A percentile compares a stretch with the other conserved stretches of the same genome.
Evolutionary conservation across 2,113 vertebrate genomes (phyloP).

Genomic region (Ammospiza caudacuta): DNA sequence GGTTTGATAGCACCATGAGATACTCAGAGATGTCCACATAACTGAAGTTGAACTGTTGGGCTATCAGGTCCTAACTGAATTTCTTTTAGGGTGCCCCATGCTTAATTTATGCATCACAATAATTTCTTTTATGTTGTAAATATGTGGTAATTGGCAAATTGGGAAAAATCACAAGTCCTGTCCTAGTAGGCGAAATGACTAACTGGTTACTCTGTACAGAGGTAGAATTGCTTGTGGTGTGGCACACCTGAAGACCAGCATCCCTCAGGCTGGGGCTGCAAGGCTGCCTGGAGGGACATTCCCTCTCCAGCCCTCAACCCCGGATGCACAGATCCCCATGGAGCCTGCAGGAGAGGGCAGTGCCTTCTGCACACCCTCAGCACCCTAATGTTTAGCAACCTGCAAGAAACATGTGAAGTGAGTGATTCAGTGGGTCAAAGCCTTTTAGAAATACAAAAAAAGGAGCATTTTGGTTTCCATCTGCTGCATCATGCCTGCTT

Average conservation of each 20-base stretch:
- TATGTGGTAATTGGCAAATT: background rate
- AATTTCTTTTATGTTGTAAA: background rate
- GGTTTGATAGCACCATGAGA: background rate
- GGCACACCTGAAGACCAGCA: background rate
- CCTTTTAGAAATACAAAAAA: background rate
- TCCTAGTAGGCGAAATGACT: background rate
- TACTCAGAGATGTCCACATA: background rate
- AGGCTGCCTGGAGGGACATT: background rate
- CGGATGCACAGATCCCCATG: accelerated
- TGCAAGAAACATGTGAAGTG: background rate
- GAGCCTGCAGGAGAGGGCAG: background rate
- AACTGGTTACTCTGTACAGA: background rate
- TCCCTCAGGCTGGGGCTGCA: background rate
- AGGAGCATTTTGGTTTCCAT: background rate
- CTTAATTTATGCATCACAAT: background rate
- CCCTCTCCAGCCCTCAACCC: background rate
- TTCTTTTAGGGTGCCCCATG: background rate
- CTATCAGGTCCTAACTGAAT: background rate
- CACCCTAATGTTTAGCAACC: accelerated
- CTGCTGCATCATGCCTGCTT: background rate
- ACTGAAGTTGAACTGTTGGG: background rate
- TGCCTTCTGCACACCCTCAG: accelerated
- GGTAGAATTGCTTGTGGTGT: background rate
- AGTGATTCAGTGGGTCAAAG: background rate
- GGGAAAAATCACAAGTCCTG: background rate